Percentiles rank a stretch among this genome's conserved stretches.
These are phyloP conservation scores for Drosophila asahinai DNA, from an alignment of 1,140 invertebrate genomes.

Conservation along the genomic window DNA sequence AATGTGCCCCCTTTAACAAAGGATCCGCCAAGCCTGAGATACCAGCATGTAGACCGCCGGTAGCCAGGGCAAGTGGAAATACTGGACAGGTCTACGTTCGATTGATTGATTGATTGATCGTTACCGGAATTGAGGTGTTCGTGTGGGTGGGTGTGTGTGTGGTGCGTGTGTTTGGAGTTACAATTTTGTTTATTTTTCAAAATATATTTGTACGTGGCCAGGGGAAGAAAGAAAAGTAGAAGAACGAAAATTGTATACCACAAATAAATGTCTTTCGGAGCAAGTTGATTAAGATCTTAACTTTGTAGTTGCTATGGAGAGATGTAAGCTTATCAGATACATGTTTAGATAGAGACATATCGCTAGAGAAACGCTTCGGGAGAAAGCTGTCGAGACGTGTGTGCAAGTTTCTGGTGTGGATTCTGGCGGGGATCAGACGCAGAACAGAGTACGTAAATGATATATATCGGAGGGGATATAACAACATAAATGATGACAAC, in stretches of 20 bases:
- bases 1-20: constrained; percentile 91
- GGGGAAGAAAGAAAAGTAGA: constrained; percentile 76
- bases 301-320: constrained; percentile 57
- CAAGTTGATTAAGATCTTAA: constrained; percentile 60
- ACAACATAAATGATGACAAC: constrained; percentile 54
- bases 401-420: constrained; percentile 29
- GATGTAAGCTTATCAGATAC: constrained; percentile 65
- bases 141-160: constrained; percentile 26
- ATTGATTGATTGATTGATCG: constrained; percentile 33
- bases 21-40: constrained; percentile 90
- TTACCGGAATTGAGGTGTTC: constrained; percentile 23
- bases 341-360: constrained; percentile 44
- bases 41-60: constrained; percentile 85
- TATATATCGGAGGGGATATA: constrained; percentile 11
- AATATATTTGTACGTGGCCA: constrained; percentile 30
- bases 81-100: constrained; percentile 84
- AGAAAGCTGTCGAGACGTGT: constrained; percentile 44
- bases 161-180: constrained; percentile 40
- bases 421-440: constrained; percentile 15
- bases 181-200: constrained; percentile 39
- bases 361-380: constrained; percentile 38
- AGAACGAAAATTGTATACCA: constrained; percentile 78
- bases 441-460: constrained; percentile 46
- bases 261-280: constrained; percentile 63
- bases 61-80: constrained; percentile 85